phyloP scores from a whole-genome alignment of 2,888 invertebrate genomes.

The Nezara viridula region DNA sequence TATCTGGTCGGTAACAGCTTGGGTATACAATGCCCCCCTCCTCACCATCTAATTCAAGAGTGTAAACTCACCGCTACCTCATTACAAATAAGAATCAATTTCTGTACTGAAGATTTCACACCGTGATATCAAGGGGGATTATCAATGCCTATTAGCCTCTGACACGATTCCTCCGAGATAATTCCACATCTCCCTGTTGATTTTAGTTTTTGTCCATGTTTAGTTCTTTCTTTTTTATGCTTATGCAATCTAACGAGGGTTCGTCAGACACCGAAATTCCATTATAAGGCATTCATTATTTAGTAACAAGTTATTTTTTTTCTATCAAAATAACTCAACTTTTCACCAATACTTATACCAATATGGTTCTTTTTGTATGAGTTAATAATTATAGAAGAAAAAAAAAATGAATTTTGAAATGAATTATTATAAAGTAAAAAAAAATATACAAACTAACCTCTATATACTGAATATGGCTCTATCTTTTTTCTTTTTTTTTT shows the following conservation, averaged over 20 bases:
- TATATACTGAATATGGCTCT: too few relatives aligned
- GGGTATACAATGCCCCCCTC: conserved; percentile 11
- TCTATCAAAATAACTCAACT: too few relatives aligned
- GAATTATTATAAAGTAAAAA: too few relatives aligned
- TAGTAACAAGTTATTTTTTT: background rate
- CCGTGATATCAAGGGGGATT: background rate
- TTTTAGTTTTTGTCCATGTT: conserved; percentile 3
- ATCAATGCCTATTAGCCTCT: conserved; percentile 36
- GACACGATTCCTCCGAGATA: conserved; percentile 6
- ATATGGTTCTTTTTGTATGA: too few relatives aligned
- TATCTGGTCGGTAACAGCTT: background rate
- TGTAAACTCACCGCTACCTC: conserved; percentile 21
- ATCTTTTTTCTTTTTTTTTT: too few relatives aligned
- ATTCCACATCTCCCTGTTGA: background rate
- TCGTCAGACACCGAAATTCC: background rate
- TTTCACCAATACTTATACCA: too few relatives aligned
- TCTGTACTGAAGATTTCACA: background rate
- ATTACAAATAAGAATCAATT: conserved; percentile 51
- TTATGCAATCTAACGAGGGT: background rate
- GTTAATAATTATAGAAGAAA: too few relatives aligned
- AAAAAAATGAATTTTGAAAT: too few relatives aligned
- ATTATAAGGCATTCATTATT: background rate
- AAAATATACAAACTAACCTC: too few relatives aligned
- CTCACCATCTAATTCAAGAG: conserved; percentile 2
- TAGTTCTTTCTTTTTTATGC: background rate